phyloP scores from a whole-genome alignment of 2,888 invertebrate genomes.

The Criorhina ranunculi region DNA sequence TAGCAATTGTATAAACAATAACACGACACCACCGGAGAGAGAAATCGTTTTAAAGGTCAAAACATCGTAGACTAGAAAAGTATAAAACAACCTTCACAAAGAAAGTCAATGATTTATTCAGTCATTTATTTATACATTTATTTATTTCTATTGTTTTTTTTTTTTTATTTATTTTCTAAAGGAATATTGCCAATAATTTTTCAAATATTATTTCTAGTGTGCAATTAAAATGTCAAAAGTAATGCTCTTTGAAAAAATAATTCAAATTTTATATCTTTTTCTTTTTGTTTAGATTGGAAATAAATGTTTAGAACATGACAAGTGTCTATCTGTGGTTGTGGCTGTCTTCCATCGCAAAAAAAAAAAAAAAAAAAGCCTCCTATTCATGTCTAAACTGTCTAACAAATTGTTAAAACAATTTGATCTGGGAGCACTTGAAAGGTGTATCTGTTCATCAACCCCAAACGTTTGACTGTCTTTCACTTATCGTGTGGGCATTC shows the following conservation, averaged over 20 bases:
- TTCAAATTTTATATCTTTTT: not conserved
- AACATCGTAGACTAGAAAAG: slow-evolving; percentile 12
- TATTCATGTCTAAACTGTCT: slow-evolving; percentile 11
- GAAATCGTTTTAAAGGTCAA: not conserved
- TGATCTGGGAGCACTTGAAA: slow-evolving; percentile 7
- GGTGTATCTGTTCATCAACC: slow-evolving; percentile 25
- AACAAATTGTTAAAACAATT: slow-evolving; percentile 18
- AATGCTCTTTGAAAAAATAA: not conserved
- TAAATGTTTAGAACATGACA: slow-evolving; percentile 1
- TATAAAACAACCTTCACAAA: slow-evolving; percentile 7
- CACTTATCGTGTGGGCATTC: slow-evolving; percentile 21
- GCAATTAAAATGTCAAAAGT: slow-evolving; percentile 25
- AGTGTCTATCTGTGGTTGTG: not conserved
- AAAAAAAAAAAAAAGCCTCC: too few relatives aligned
- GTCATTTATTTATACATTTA: not conserved
- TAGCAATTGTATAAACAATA: not conserved
- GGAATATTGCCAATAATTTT: not conserved
- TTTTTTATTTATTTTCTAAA: not conserved
- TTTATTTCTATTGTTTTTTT: not conserved
- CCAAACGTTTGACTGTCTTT: slow-evolving; percentile 17
- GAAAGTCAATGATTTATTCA: slow-evolving; percentile 17
- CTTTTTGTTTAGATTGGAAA: not conserved
- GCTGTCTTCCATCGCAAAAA: slow-evolving; percentile 13
- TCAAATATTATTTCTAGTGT: not conserved
- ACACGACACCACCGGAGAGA: not conserved